Evolutionary conservation across 2,888 invertebrate genomes (phyloP).

Genomic region (Nomada ferruginata): DNA sequence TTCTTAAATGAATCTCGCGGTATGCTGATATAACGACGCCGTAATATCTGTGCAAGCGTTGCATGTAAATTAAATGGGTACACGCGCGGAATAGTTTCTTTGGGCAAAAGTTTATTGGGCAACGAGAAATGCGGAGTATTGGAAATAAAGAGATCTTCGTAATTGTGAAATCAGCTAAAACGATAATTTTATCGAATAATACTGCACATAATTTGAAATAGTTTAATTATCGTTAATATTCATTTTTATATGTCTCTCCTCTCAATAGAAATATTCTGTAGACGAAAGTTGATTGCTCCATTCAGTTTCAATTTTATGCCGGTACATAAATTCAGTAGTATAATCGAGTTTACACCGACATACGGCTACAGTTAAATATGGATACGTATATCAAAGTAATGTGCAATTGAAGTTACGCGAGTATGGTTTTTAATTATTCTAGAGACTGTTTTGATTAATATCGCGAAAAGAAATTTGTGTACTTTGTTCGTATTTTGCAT

Average conservation of each 20-base stretch:
- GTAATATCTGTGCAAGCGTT: constrained; percentile 43
- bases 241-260: constrained; percentile 8
- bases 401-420: not conserved
- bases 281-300: constrained; percentile 7
- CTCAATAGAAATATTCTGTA: not conserved
- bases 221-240: not conserved
- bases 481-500: too few relatives aligned
- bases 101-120: not conserved
- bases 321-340: constrained; percentile 13
- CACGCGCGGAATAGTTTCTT: not conserved
- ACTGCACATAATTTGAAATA: not conserved
- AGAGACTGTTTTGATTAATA: not conserved
- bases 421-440: not conserved
- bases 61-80: constrained; percentile 31
- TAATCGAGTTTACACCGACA: constrained; percentile 31
- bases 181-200: not conserved
- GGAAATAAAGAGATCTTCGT: not conserved
- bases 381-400: not conserved
- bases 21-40: constrained; percentile 23
- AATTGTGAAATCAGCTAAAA: not conserved
- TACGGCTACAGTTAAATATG: not conserved
- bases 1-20: constrained; percentile 53
- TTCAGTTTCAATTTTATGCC: not conserved
- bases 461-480: not conserved
- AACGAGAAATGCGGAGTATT: not conserved